Conservation (phyloP, 2,797 vertebrate genomes). For the Macropus fuliginosus region DNA sequence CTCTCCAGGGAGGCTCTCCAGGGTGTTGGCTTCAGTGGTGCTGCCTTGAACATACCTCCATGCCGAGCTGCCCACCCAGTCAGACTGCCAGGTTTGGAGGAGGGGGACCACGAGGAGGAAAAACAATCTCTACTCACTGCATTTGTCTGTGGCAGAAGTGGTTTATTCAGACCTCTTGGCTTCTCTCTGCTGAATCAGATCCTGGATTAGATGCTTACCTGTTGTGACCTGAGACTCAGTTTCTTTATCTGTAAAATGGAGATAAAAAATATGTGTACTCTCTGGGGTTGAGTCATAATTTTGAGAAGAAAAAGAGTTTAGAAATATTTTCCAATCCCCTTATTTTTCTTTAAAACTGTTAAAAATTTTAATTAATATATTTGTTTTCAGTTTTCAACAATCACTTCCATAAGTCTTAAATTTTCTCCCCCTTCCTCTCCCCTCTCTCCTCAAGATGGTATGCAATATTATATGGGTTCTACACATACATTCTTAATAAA, state of each 20-base stretch:
- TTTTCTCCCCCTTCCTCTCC: too few species aligned
- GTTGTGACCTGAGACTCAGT: not conserved
- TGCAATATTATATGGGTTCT: too few species aligned
- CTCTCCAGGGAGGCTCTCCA: not conserved
- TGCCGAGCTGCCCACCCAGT: not conserved
- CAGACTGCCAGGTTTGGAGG: not conserved
- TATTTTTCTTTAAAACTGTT: too few species aligned
- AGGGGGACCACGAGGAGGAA: not conserved
- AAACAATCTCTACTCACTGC: not conserved
- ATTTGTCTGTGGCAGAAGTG: not conserved
- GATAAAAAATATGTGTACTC: not conserved
- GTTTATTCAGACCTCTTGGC: not conserved
- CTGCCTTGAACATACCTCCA: not conserved
- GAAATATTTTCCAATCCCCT: too few species aligned
- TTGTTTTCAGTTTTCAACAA: too few species aligned
- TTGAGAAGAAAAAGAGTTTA: too few species aligned
- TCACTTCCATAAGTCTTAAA: too few species aligned
- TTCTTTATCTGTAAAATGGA: not conserved
- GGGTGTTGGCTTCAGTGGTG: rapidly evolving
- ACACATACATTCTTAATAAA: too few species aligned
- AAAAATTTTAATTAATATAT: too few species aligned
- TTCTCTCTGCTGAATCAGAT: not conserved
- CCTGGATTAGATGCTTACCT: not conserved
- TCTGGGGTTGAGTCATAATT: not conserved
- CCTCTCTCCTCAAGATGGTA: too few species aligned